These are phyloP conservation scores for Drosophila acutilabella DNA, from an alignment of 2,888 invertebrate species.

Conservation along the genomic window DNA sequence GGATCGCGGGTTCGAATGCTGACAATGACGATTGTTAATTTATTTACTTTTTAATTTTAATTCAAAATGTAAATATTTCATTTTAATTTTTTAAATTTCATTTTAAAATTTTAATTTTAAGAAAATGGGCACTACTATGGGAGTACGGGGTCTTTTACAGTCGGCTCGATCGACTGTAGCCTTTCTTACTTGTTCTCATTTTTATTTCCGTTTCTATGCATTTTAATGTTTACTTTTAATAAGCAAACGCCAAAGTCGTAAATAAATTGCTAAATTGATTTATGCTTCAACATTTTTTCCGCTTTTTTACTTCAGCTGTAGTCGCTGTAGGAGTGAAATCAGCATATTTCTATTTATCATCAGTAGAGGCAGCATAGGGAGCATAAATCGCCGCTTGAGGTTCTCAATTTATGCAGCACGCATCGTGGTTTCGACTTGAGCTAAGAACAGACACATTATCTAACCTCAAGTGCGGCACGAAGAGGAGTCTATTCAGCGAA, in stretches of 20 bases:
- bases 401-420: conserved; percentile 56
- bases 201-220: not conserved
- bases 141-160: no score
- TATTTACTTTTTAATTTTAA: no score
- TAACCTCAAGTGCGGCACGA: conserved; percentile 5
- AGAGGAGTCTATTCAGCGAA: not conserved
- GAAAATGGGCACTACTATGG: no score
- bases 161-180: no score
- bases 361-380: not conserved
- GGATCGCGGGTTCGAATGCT: no score
- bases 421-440: conserved; percentile 31
- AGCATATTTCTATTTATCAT: conserved; percentile 46
- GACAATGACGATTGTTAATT: no score
- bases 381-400: conserved; percentile 40
- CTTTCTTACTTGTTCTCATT: conserved; percentile 34
- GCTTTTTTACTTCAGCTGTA: not conserved
- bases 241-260: conserved; percentile 56
- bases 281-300: conserved; percentile 36
- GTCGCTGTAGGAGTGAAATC: conserved; percentile 31
- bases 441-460: conserved; percentile 12
- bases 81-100: no score
- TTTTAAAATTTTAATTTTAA: no score
- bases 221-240: conserved; percentile 31
- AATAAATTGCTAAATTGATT: conserved; percentile 70
- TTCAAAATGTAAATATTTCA: no score